Evolutionary conservation across 2,888 invertebrate genomes (phyloP), one percentile per base, ranked within the genome.

Genomic region (Macrophya annulata): DNA sequence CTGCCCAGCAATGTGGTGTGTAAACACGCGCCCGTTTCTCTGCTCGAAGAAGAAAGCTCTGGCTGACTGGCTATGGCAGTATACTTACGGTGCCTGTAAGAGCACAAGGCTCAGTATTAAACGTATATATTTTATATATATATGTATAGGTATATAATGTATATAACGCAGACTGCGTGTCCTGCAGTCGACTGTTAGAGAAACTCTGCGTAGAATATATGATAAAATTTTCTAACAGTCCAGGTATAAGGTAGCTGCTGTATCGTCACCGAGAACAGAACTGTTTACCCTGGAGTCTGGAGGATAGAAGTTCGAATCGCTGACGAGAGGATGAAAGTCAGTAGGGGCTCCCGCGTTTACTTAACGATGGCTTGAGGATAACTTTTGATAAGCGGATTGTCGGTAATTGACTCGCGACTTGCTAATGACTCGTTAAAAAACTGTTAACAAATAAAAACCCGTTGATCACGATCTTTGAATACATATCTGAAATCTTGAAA

Each of bases 1-100:
- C 84, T 87, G 88, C 88, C 88, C 86, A 87, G 89, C 89, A 89
- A 89, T 88, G 89, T 88, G 88, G 88, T 91, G 89, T 88, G 91
- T 92, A 92, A 92, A 92, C 89, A 89, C 88, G 89, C 90, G 89
- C 89, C 71, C 83, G 83, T 83, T 83, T 48, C 48, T 68, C 31
- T 31, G 31, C 68, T 68, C 68, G 51, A 31, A 31, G 31, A 68
- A 43, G 68, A 62, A 81, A 62, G 81, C 81, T 81, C 59, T 25
- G 81, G 31, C 37, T 51, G 74, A 48, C 25, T 77, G 77, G 45
- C 45, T 74, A 31, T 40, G 55, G 21, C 72, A 45, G 45, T 74
- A 74, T 74, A 74, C 72, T 74, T 45, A 45, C 21, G 43, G 72
- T 10, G n/a, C 45, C 45, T 74, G 72, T 45, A 74, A 74, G 72